Base-by-base conservation (phyloP, 2,888 invertebrate species). In the Adelognathus sp. region DNA sequence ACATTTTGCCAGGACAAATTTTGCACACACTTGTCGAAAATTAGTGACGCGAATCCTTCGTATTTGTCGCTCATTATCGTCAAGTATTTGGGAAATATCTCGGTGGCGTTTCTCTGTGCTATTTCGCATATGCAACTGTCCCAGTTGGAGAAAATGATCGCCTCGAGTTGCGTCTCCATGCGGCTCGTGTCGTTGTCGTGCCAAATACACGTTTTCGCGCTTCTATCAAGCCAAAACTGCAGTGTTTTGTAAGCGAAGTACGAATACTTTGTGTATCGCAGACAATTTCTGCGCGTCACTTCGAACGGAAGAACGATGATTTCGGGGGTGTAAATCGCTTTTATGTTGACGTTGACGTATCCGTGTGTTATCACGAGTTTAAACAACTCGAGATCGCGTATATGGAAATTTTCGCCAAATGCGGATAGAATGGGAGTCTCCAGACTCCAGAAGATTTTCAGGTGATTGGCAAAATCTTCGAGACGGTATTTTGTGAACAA, bases 61-160 rank as follows among this genome's bases (percentile, higher is more conserved):
- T 90, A 88, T 9, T 89, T 88, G 1, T 77, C 67, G 7, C 63
- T 73, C 88, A 90, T 89, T 21, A 90, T 85, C 44, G 83, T 54
- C 90, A 88, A 80, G 85, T 93, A 90, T 86, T 89, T 76, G 9
- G 87, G 85, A 84, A 94, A 94, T 79, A 94, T 89, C 11, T 84
- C 73, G 3, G 78, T 87, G 77, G 92, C 92, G 82, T 93, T 94
- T 46, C 93, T 89, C 84, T 93, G 93, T 83, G 93, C 92, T 6
- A 94, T 91, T 66, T 94, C 94, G 74, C 92, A 92, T 7, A 94
- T 91, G 21, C 93, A 93, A 83, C 93, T 94, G 84, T 94, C 94
- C 94, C 94, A 94, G 85, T 94, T 94, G 58, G 94, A 93, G 84
- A 93, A 93, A 5, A 93, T 91, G 76, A 94, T 89, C 80, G 92